Percentiles rank a stretch among this genome's conserved stretches.
Conservation (phyloP, 2,888 invertebrate genomes). For the Nemapogon koenigi region DNA sequence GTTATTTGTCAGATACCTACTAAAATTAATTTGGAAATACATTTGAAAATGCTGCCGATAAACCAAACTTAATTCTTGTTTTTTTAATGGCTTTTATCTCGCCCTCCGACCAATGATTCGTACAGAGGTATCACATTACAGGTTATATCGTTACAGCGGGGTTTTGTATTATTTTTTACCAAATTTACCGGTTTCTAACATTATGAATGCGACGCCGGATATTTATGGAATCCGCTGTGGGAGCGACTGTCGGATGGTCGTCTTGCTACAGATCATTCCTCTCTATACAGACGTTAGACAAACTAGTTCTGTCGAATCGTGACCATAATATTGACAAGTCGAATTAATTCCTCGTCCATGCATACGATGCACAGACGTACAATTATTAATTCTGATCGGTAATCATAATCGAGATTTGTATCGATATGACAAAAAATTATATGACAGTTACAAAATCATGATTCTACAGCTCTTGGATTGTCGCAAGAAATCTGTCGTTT, state of each 20-base stretch:
- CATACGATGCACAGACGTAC: too few species aligned
- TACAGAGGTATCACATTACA: conserved; percentile 55
- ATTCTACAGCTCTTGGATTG: too few species aligned
- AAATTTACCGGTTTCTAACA: conserved; percentile 38
- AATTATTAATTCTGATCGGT: too few species aligned
- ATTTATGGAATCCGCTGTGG: conserved; percentile 48
- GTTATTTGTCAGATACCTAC: too few species aligned
- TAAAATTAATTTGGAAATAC: too few species aligned
- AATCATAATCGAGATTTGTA: too few species aligned
- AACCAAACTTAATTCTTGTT: conserved; percentile 22
- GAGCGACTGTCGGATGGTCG: conserved; percentile 35
- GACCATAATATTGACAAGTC: conserved; percentile 54
- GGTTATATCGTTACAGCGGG: conserved; percentile 49
- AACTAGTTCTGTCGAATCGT: conserved; percentile 48
- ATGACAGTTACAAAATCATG: too few species aligned
- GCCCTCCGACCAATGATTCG: conserved; percentile 49
- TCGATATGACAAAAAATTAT: too few species aligned
- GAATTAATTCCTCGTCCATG: too few species aligned
- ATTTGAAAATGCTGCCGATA: too few species aligned
- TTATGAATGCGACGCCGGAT: conserved; percentile 31
- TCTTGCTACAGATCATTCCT: conserved; percentile 52
- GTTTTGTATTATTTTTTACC: conserved; percentile 31
- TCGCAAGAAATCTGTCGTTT: too few species aligned
- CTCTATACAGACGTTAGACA: conserved; percentile 47
- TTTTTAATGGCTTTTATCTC: conserved; percentile 47